Base-by-base conservation (phyloP, 2,888 invertebrate genomes). In the Dendrolimus pini region DNA sequence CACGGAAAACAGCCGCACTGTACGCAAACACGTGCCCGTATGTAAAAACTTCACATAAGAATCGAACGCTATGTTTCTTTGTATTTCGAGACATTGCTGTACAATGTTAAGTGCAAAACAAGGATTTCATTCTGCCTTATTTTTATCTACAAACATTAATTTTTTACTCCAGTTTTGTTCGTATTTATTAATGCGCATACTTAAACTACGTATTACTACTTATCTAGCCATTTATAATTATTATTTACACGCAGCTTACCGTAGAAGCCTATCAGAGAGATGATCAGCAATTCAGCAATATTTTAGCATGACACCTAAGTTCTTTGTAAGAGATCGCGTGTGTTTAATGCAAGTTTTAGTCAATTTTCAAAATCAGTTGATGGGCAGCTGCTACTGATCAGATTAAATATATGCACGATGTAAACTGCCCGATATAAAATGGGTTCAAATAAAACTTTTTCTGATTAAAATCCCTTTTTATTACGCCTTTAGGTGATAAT, bases 11-110 rank as follows among this genome's bases (percentile, higher is more conserved):
- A 84, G 80, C 77, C 80, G 81, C 75, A 80, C 47, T 77, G 74
- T 75, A 74, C 75, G 74, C 70, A 77, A 84, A 85, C 89, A 89
- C 89, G 89, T 89, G 89, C 86, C 87, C 75, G 54, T 80, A 74
- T 74, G 78, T 79, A 84, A 84, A 85, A 85, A 85, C 76, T 82
- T 80, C 66, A 65, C 61, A 78, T 78, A 77, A 77, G 74, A 77
- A 71, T 74, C 71, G 69, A 76, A 68, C 73, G 70, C 71, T 76
- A 72, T 77, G 70, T 77, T 76, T 76, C 70, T 74, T 76, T 72
- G 66, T 63, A 67, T 62, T 65, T 66, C 30, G 47, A 54, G n/a
- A 9, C 55, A 56, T 56, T 56, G 41, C 56, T 47, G 52, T 52
- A 41, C 52, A 56, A 56, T 52, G 41, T 41, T 13, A n/a, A 41